Conservation (phyloP, 1,140 invertebrate genomes). For the Drusus annulatus region DNA sequence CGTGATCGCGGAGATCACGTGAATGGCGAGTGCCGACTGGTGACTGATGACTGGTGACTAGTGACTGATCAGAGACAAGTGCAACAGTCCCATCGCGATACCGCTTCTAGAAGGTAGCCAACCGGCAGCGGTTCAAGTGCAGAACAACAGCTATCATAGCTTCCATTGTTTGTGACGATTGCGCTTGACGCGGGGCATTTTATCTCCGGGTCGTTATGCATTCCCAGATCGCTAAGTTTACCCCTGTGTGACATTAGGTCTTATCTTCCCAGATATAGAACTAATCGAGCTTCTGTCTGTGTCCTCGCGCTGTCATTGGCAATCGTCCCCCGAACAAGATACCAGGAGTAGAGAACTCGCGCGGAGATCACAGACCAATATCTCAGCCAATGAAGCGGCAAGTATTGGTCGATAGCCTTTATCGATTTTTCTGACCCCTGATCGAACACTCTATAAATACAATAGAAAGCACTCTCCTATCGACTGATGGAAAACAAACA, state of each 20-base stretch:
- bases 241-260: constrained; percentile 46
- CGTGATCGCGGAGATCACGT: not conserved
- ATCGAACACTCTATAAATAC: constrained; percentile 55
- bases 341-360: not conserved
- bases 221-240: constrained; percentile 52
- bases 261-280: constrained; percentile 41
- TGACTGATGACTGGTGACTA: not conserved
- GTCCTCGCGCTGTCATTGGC: constrained; percentile 56
- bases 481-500: constrained; percentile 20
- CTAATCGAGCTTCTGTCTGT: constrained; percentile 13
- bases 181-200: constrained; percentile 35
- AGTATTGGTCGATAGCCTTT: constrained; percentile 55
- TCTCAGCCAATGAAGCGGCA: constrained; percentile 36
- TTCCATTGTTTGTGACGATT: constrained; percentile 41
- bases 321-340: constrained; percentile 17
- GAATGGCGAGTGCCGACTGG: not conserved
- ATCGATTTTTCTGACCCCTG: constrained; percentile 57
- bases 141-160: constrained; percentile 33
- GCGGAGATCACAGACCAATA: constrained; percentile 38
- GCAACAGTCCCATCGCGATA: no score
- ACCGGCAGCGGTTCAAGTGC: not conserved
- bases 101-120: no score
- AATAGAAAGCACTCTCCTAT: constrained; percentile 40
- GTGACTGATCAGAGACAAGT: not conserved
- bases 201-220: constrained; percentile 54